Evolutionary conservation across 2,113 vertebrate species (phyloP), one percentile per base, ranked within the genome.

Genomic region (Pelvicachromis taeniatus): DNA sequence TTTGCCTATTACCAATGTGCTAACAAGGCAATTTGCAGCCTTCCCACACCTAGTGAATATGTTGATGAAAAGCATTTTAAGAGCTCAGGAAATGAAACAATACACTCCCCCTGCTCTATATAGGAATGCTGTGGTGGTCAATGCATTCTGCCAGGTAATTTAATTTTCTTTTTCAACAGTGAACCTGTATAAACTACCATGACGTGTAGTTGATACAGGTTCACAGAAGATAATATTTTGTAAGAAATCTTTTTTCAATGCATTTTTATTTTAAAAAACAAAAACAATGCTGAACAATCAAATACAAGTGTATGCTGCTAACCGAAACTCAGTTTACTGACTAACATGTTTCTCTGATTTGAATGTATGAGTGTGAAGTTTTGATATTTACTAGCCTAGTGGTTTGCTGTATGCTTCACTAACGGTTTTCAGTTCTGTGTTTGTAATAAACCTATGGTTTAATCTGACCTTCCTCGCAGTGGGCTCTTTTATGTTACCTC

Each of bases 21-120:
- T 94, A 95, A 94, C 91, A 92, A 94, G 92, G 89, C 92, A 92
- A 92, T 91, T 93, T 23, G 1, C 63, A 77, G 65, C 78, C 91
- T 94, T 92, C 90, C 87, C 90, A 94, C 90, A 94, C 81, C 92
- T 84, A 81, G 81, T 86, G 81, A 87, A 82, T 86, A 86, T 83
- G 81, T 75, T 56, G 73, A 70, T 80, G 70, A 78, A 89, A 86
- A 82, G 81, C 79, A 84, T 78, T 88, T 80, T 68, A 63, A 88
- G 78, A 58, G 80, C 80, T 84, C 35, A 78, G 31, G 38, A 73
- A 38, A 70, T 52, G 26, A 58, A 38, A 70, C 54, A 55, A 83
- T 83, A 56, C 21, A 70, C 68, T 68, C 73, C 68, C 31, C 40
- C 52, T 73, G 61, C 9, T 55, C 61, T 65, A 26, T 17, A 80